Base-by-base conservation (phyloP, 2,888 invertebrate genomes). In the Troides oblongomaculatus region DNA sequence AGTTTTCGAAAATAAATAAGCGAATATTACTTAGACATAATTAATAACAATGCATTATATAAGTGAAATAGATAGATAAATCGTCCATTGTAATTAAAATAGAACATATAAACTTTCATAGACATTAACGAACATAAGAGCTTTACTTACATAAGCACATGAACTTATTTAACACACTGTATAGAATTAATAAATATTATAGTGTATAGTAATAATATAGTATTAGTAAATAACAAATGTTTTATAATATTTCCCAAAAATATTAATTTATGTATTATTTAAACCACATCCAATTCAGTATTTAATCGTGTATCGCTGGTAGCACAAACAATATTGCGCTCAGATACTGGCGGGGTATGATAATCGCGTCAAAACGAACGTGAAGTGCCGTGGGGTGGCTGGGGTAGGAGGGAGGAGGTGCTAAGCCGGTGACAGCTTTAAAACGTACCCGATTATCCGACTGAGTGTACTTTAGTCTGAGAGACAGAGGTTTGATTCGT, bases 351-450 rank as follows among this genome's bases (percentile, higher is more conserved):
- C 86, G 83, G 88, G 86, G 89, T 90, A 90, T 90, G 90, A 91
- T 92, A 92, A 92, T 92, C 92, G 90, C 90, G 90, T 92, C 91
- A 92, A 92, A 92, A 92, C 91, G 92, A 91, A 91, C 91, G 90
- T 90, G 90, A 89, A 91, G 90, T 86, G 85, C 83, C 83, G 79
- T 80, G 76, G 76, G 77, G 73, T 73, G 75, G 74, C 73, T 73
- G 71, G 68, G 61, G 67, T 62, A 50, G 10, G 66, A 39, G 76
- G 43, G 62, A 66, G 74, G 76, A 71, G 74, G 76, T 72, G 82
- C 84, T 90, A 90, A 92, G 92, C 90, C 86, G 86, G 85, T 85
- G 86, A 84, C 86, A 83, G 90, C 88, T 91, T 90, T 90, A 89
- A 90, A 91, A 89, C 87, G 86, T 85, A 83, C 85, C 89, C 86